Evolutionary conservation across 2,888 invertebrate species (phyloP), one percentile per base, ranked within the genome.

Genomic region (Lepas anatifera): DNA sequence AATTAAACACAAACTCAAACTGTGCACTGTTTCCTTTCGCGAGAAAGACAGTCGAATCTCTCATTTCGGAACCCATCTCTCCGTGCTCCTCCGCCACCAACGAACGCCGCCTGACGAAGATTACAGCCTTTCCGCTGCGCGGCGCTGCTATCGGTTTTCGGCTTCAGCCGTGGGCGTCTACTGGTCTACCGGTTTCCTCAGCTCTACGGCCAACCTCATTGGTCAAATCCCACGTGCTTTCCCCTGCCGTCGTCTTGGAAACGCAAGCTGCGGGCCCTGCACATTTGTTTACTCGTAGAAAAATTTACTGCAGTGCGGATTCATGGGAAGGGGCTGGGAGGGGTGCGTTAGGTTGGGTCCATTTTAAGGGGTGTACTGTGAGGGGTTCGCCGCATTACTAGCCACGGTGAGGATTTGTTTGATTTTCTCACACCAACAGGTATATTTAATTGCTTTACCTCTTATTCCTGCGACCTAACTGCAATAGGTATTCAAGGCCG

Each of bases 41-140:
- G 84, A 94, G 93, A 87, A 94, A 94, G 85, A 90, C 89, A 83
- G 92, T 89, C 84, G 92, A 92, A 85, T 91, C 90, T 87, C 87
- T 89, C 85, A 87, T 18, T 70, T 68, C 86, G 85, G 88, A 88
- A 85, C 88, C 87, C 88, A 89, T 88, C 69, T 39, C 66, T 37
- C 29, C 25, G 67, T 29, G 32, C 32, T 48, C 16, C 50, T 25
- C 27, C 22, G 35, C 58, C 63, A 25, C 50, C 68, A 64, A 70
- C 68, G 58, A 68, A 58, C 58, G 58, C 58, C 32, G 58, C 58
- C 35, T 16, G 32, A 35, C 58, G 35, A 35, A 58, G 58, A 35
- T 58, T 58, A 58, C 35, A 32, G 18, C 7, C 16, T 8, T 7
- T 3, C 58, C 58, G 58, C 58, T 35, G 35, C 35, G 35, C 35